Base-by-base conservation (phyloP, 2,797 vertebrate genomes). In the Chelon auratus region DNA sequence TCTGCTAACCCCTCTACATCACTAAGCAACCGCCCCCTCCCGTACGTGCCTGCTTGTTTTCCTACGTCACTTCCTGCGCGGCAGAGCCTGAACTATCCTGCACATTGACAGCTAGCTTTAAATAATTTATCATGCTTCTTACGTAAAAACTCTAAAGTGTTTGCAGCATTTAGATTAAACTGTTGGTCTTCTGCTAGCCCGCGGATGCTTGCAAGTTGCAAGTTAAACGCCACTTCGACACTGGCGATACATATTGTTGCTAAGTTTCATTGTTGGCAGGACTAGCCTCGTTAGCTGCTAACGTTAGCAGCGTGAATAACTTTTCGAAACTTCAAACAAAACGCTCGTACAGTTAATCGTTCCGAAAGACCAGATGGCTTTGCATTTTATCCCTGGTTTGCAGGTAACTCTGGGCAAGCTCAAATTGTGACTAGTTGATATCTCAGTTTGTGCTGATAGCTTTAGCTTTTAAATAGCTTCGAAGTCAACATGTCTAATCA, bases 401-500 rank as follows among this genome's bases (percentile, higher is more conserved):
- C 48, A 43, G 30, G 13, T 48, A 40, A 54, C n/a, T 14, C 9
- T 6, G 24, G 37, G 7, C 24, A 24, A 14, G 9, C 3, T 55
- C 11, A 0, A 26, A 33, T 45, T 30, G 56, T 39, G n/a, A 43
- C 12, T 18, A 3, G 1, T 18, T 24, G 15, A 22, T 20, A 11
- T 37, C 17, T 30, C n/a, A 13, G 11, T 14, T 9, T 54, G 12
- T 30, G n/a, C 2, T 43, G 47, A 18, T 77, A 24, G 42, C 51
- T 15, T 33, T 39, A 54, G 57, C 50, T 43, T 39, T 20, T 26
- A 24, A 7, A 4, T n/a, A n/a, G 40, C 43, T 52, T 42, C 14
- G 22, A 33, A 69, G 30, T 18, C 54, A 69, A 62, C 30, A 99
- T 98, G 98, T 96, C 96, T 3, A 85, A 87, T 57, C 92, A 90